phyloP scores from a whole-genome alignment of 1,140 invertebrate genomes.

The Aphis craccivora region DNA sequence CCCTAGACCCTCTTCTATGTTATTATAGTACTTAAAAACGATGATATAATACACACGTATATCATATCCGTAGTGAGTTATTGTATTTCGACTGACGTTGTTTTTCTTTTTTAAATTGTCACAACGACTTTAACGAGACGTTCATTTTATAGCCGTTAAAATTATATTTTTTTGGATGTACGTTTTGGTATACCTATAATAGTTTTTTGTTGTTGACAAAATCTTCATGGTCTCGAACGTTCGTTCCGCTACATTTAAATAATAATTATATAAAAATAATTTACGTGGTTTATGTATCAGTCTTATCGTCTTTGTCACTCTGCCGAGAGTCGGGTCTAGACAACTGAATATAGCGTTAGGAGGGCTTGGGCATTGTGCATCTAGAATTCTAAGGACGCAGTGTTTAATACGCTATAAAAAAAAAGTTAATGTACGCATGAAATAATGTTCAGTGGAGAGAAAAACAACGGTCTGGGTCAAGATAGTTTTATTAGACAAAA shows the following conservation, averaged over 20 bases:
- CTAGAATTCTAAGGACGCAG: too few relatives aligned
- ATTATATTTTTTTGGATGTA: background rate
- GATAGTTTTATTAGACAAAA: background rate
- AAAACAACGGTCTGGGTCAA: background rate
- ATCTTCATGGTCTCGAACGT: background rate
- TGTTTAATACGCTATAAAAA: background rate
- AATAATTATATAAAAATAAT: background rate
- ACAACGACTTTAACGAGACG: background rate
- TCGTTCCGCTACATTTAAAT: background rate
- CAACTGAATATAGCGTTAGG: too few relatives aligned
- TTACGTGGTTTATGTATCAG: background rate
- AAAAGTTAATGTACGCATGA: background rate
- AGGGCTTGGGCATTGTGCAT: background rate
- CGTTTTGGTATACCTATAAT: background rate
- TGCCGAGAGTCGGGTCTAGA: too few relatives aligned
- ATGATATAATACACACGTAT: background rate
- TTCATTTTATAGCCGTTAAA: background rate
- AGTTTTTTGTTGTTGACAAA: background rate
- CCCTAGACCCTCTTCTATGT: background rate
- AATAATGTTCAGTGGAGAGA: background rate
- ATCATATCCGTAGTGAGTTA: background rate
- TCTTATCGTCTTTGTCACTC: too few relatives aligned
- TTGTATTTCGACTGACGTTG: background rate
- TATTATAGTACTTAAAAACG: background rate
- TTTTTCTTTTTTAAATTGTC: background rate